phyloP scores from a whole-genome alignment of 1,140 invertebrate genomes.

The Piezodorus guildinii region DNA sequence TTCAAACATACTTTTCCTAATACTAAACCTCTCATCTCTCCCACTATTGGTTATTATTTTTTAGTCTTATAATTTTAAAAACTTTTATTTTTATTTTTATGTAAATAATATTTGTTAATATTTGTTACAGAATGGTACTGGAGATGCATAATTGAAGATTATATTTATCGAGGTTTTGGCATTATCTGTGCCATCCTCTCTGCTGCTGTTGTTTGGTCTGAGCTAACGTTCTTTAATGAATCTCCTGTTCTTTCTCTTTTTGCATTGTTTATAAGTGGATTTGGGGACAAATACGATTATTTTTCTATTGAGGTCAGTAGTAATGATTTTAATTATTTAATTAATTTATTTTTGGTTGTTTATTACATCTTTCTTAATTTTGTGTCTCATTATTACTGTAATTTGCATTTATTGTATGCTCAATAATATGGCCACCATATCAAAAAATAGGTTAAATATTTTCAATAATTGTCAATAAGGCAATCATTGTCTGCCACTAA shows the following conservation, averaged over 20 bases:
- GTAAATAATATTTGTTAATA: background rate
- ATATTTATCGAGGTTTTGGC: conserved; percentile 59
- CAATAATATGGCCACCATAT: too few relatives aligned
- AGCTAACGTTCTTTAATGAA: conserved; percentile 93
- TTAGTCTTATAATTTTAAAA: background rate
- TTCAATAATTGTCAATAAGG: too few relatives aligned
- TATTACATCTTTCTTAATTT: too few relatives aligned
- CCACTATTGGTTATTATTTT: conserved; percentile 44
- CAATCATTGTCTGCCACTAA: too few relatives aligned
- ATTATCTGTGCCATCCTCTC: conserved; percentile 69
- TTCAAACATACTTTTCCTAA: conserved; percentile 68
- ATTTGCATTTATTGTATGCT: too few relatives aligned
- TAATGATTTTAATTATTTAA: background rate
- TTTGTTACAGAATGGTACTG: conserved; percentile 79
- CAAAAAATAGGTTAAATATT: too few relatives aligned
- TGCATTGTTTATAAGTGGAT: conserved; percentile 77
- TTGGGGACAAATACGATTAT: conserved; percentile 78
- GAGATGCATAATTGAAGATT: conserved; percentile 70
- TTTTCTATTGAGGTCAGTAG: conserved; percentile 79
- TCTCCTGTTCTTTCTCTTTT: conserved; percentile 86
- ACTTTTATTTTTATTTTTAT: background rate
- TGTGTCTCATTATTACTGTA: too few relatives aligned
- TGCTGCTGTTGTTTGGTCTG: conserved; percentile 91
- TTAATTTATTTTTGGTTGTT: too few relatives aligned
- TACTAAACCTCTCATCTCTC: conserved; percentile 46